Evolutionary conservation across 2,797 vertebrate species (phyloP).

Genomic region (Steatocranus sp.): DNA sequence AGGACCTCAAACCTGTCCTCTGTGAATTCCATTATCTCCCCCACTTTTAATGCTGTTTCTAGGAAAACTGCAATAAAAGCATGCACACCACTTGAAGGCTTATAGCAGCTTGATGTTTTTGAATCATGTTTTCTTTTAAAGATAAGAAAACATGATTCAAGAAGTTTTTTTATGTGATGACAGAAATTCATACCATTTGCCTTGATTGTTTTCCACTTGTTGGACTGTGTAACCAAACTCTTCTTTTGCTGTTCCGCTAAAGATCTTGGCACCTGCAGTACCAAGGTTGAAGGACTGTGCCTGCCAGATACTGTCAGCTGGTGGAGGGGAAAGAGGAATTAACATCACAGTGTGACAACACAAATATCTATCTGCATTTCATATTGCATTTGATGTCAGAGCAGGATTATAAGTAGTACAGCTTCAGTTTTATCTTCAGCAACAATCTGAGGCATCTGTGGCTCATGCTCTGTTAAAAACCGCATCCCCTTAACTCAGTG

Average conservation of each 20-base stretch:
- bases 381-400: background rate
- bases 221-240: conserved; percentile 89
- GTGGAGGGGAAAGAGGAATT: background rate
- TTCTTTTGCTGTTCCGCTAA: conserved; percentile 76
- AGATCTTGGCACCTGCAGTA: conserved; percentile 82
- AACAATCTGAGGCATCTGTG: background rate
- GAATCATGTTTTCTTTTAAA: too few relatives aligned
- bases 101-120: background rate
- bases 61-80: background rate
- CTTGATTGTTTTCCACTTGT: conserved; percentile 79
- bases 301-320: conserved; percentile 38
- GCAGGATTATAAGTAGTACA: background rate
- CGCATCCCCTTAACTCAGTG: background rate
- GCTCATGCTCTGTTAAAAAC: background rate
- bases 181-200: conserved; percentile 81
- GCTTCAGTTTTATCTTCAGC: background rate
- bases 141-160: background rate
- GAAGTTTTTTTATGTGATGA: background rate
- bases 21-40: background rate
- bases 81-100: background rate
- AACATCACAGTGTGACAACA: background rate
- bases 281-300: conserved; percentile 82
- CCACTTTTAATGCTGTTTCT: background rate
- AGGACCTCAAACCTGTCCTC: background rate
- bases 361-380: background rate